Conservation (phyloP, 2,113 vertebrate genomes). For the Halichoerus grypus region DNA sequence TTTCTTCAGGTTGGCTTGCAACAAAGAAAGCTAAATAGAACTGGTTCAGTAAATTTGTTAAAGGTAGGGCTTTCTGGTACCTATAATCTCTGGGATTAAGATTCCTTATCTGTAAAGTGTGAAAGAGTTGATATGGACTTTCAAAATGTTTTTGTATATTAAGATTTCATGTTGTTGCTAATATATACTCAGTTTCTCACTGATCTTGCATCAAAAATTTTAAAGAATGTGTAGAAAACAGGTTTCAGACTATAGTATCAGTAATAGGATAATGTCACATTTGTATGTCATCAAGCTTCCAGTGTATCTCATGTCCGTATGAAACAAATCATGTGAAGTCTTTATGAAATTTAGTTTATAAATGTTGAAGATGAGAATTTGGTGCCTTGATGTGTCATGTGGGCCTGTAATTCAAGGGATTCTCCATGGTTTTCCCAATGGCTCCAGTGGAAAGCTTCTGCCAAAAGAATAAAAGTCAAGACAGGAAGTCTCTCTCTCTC, state of each 20-base stretch:
- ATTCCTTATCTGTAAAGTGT: background rate
- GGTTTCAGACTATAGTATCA: background rate
- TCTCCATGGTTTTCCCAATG: background rate
- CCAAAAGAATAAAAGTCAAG: background rate
- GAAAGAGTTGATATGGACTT: background rate
- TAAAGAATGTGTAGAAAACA: conserved; percentile 1
- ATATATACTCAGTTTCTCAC: conserved; percentile 27
- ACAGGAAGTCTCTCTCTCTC: background rate
- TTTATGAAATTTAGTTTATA: conserved; percentile 16
- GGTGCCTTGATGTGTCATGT: background rate
- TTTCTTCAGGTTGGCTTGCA: background rate
- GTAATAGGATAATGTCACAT: background rate
- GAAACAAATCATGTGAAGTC: background rate
- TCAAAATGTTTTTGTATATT: background rate
- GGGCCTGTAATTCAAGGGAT: background rate
- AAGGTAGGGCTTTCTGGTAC: background rate
- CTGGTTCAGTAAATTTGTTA: background rate
- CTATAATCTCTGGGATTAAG: background rate
- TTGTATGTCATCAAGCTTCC: background rate
- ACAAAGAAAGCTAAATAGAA: background rate
- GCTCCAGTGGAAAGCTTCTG: background rate
- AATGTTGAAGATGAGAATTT: conserved; percentile 26
- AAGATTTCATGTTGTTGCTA: background rate
- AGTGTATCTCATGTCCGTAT: background rate
- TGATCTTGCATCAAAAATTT: background rate